Evolutionary conservation across 2,113 vertebrate genomes (phyloP), one percentile per base, ranked within the genome.

Genomic region (Fulica atra): DNA sequence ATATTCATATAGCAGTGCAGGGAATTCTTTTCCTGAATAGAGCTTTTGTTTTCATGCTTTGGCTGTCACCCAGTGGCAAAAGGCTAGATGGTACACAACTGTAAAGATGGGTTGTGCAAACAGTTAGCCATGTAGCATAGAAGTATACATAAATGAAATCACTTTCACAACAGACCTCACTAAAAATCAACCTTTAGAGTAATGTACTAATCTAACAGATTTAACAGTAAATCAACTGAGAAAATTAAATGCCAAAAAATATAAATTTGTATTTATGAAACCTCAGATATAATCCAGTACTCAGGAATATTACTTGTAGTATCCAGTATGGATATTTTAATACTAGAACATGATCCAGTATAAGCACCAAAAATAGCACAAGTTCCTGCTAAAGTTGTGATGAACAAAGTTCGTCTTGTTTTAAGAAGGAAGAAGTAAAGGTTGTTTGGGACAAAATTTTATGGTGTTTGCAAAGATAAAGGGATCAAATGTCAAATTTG

Each of bases 1-100:
- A 93, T 96, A 97, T 95, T 97, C 95, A 86, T 91, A 92, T 93
- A 96, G 92, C 91, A 87, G 93, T 81, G 68, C 84, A 97, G 71
- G 74, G 93, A 88, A 96, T 97, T 95, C 78, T 93, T 78, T 89
- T 92, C 57, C 93, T 97, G 93, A 97, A 97, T 94, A 92, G 72
- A 83, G 35, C 83, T 95, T 96, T 97, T 97, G 94, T 97, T 97
- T 96, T 93, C 91, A 95, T 97, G 96, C 94, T 94, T 97, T 97
- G 97, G 97, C 97, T 96, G 96, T 96, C 96, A 97, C 97, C 94
- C 97, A 97, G 97, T 96, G 97, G 97, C 93, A 97, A 97, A 94
- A 97, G 95, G 84, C 94, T 96, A 92, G 96, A 96, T 97, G 97
- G 95, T 96, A 95, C 96, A 95, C 91, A 93, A 88, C 93, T 13